A percentile compares a stretch with the other conserved stretches of the same genome.
These are phyloP conservation scores for Charaxes varanes DNA, from an alignment of 1,140 invertebrate genomes.

Conservation along the genomic window DNA sequence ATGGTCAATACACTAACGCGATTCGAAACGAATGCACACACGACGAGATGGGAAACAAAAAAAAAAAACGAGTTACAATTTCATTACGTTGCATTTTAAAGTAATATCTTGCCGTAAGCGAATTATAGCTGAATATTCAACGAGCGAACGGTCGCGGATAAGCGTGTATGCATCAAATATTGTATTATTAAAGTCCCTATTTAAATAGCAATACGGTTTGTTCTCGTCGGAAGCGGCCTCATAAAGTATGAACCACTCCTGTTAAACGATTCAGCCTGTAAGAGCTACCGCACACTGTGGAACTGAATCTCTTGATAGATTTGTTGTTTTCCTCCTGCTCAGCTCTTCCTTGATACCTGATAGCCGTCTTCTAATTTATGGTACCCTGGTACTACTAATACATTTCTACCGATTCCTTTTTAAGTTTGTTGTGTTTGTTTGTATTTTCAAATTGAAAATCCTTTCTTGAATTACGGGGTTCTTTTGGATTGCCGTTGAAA, in stretches of 20 bases:
- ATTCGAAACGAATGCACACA: slow-evolving; percentile 2
- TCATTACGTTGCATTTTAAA: slow-evolving; percentile 41
- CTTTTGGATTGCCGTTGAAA: too few relatives aligned
- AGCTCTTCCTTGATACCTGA: too few relatives aligned
- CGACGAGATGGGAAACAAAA: slow-evolving; percentile 10
- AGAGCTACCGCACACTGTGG: too few relatives aligned
- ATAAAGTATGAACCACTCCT: slow-evolving; percentile 50
- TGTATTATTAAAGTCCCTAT: slow-evolving; percentile 55
- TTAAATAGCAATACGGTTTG: slow-evolving; percentile 51
- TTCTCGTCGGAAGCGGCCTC: slow-evolving; percentile 44
- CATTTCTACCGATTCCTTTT: too few relatives aligned
- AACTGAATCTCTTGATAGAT: too few relatives aligned
- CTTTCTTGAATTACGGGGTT: too few relatives aligned
- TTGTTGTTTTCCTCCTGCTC: too few relatives aligned
- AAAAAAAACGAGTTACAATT: slow-evolving; percentile 19
- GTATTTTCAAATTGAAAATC: too few relatives aligned
- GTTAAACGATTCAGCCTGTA: slow-evolving; percentile 51
- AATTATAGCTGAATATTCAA: slow-evolving; percentile 62
- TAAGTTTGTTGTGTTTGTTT: too few relatives aligned
- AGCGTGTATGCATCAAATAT: slow-evolving; percentile 56
- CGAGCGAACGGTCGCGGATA: slow-evolving; percentile 45
- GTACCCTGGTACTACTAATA: too few relatives aligned
- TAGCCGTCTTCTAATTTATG: too few relatives aligned
- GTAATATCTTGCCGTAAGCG: slow-evolving; percentile 44
- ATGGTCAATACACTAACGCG: slow-evolving; percentile 2